Percentiles rank a stretch among this genome's conserved stretches.
Evolutionary conservation across 2,113 vertebrate genomes (phyloP).

Genomic region (Hyla sarda): DNA sequence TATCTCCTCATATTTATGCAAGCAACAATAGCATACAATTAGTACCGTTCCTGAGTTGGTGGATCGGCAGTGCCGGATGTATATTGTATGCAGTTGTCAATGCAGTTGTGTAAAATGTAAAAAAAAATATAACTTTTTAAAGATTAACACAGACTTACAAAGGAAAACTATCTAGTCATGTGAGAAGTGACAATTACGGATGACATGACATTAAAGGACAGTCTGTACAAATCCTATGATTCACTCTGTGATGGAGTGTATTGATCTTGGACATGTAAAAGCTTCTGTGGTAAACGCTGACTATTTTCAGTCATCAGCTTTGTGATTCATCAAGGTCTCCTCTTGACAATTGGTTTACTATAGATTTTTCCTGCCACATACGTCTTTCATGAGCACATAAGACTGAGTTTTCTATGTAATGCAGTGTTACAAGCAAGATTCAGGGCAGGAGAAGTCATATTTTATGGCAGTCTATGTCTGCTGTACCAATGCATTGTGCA

Average conservation of each 20-base stretch:
- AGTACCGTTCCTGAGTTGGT: too few relatives aligned
- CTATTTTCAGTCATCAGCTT: conserved; percentile 62
- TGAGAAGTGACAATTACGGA: not conserved
- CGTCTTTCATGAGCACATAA: not conserved
- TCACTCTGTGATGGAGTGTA: conserved; percentile 60
- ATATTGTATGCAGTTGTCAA: too few relatives aligned
- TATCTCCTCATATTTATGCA: too few relatives aligned
- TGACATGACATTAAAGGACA: not conserved
- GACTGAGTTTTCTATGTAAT: not conserved
- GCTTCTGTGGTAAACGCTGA: conserved; percentile 59
- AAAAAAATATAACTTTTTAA: not conserved
- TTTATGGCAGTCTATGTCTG: not conserved
- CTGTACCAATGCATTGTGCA: not conserved
- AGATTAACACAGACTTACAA: not conserved
- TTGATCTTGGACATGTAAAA: conserved; percentile 64
- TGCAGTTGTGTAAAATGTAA: not conserved
- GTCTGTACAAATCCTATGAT: conserved; percentile 38
- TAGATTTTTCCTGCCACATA: conserved; percentile 25
- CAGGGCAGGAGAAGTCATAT: not conserved
- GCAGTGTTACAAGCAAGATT: not conserved
- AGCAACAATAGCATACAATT: too few relatives aligned
- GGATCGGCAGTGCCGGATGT: too few relatives aligned
- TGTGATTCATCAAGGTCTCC: conserved; percentile 55
- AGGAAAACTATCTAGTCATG: not conserved
- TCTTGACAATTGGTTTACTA: conserved; percentile 58